A percentile compares a stretch with the other conserved stretches of the same genome.
Evolutionary conservation across 2,888 invertebrate genomes (phyloP).

Genomic region (Eudasyphora cyanicolor): DNA sequence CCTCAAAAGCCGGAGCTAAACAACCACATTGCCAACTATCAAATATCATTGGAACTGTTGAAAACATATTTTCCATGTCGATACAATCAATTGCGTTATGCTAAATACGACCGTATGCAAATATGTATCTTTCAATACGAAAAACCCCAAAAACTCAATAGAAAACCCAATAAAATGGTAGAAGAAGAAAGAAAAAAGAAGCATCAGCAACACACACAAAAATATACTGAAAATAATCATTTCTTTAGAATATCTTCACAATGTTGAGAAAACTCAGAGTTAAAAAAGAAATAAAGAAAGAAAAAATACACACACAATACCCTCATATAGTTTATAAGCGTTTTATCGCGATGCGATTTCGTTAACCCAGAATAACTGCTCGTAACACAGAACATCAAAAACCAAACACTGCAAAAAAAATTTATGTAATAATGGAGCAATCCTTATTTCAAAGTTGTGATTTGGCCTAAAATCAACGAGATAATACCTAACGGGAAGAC

Average conservation of each 20-base stretch:
- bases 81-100: constrained; percentile 79
- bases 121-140: constrained; percentile 66
- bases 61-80: constrained; percentile 79
- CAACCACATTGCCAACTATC: constrained; percentile 6
- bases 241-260: constrained; percentile 52
- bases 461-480: no score
- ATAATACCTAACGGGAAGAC: no score
- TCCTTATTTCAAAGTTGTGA: no score
- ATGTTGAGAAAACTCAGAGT: constrained; percentile 4
- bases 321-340: constrained; percentile 57
- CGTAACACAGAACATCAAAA: constrained; percentile 39
- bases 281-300: no score
- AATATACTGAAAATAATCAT: constrained; percentile 44
- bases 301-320: no score
- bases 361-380: constrained; percentile 58
- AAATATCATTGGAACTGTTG: constrained; percentile 63
- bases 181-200: constrained; percentile 4
- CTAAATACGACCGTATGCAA: constrained; percentile 76
- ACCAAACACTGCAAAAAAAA: no score
- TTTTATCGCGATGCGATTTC: constrained; percentile 65
- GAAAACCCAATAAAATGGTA: constrained; percentile 16
- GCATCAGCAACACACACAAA: background rate
- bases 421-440: no score
- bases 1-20: background rate
- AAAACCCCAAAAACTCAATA: constrained; percentile 21